A percentile compares a stretch with the other conserved stretches of the same genome.
These are phyloP conservation scores for Lithosia quadra DNA, from an alignment of 2,888 invertebrate genomes.

Conservation along the genomic window DNA sequence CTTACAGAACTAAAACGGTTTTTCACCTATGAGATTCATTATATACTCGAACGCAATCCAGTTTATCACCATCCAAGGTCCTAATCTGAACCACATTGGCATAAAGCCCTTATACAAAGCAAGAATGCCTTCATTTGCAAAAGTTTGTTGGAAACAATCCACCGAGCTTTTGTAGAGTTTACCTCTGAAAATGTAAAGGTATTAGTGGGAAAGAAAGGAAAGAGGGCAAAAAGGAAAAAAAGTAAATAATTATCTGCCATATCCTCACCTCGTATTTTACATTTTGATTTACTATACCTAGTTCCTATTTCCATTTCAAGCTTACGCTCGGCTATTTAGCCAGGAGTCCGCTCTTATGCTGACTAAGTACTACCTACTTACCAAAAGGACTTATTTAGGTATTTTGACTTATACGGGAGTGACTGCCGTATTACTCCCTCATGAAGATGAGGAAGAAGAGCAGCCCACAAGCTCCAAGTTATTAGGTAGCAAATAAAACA, in stretches of 20 bases:
- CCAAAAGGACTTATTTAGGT: no score
- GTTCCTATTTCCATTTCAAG: no score
- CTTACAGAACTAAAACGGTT: not conserved
- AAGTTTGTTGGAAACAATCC: conserved; percentile 95
- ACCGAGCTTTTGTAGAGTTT: conserved; percentile 93
- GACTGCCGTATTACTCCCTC: no score
- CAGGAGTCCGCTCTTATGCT: no score
- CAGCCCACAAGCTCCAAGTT: no score
- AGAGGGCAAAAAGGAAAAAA: not conserved
- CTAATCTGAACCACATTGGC: conserved; percentile 97
- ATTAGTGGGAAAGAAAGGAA: not conserved
- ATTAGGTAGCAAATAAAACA: not conserved
- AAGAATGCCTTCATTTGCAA: conserved; percentile 93
- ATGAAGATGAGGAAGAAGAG: no score
- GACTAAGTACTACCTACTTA: no score
- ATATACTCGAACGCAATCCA: conserved; percentile 97
- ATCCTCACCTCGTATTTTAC: no score
- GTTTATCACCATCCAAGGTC: conserved; percentile 97
- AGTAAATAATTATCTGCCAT: no score
- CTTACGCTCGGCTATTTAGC: no score
- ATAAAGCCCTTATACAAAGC: conserved; percentile 97
- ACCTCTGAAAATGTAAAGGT: conserved; percentile 87
- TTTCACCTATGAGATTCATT: conserved; percentile 87
- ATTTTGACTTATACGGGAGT: no score
- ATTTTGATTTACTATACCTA: no score